phyloP scores from a whole-genome alignment of 2,888 invertebrate species.

The Catocala sponsa region DNA sequence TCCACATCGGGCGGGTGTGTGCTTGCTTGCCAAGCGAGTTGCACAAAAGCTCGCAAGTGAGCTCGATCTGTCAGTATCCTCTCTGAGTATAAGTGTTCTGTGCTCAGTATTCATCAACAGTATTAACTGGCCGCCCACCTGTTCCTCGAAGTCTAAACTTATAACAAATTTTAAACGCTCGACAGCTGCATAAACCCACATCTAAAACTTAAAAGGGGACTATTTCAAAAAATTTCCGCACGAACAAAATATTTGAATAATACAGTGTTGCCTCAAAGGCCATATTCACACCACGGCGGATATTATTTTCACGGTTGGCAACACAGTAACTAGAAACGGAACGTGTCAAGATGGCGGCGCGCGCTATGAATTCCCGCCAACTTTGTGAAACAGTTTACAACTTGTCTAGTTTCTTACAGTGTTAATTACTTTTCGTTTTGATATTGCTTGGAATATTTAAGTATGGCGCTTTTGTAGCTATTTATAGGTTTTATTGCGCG shows the following conservation, averaged over 20 bases:
- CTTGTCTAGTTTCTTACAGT: constrained; percentile 43
- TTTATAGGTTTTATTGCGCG: constrained; percentile 5
- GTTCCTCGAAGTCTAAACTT: no score
- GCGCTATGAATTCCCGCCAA: constrained; percentile 50
- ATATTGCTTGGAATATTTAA: constrained; percentile 39
- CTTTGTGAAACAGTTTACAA: constrained; percentile 46
- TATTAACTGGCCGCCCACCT: no score
- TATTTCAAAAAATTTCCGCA: constrained; percentile 50
- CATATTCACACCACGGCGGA: constrained; percentile 74
- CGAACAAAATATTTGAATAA: constrained; percentile 61
- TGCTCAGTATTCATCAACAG: no score
- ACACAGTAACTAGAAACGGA: constrained; percentile 77
- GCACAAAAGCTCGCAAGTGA: no score
- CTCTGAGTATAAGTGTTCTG: no score
- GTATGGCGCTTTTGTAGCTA: constrained; percentile 4
- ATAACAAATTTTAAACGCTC: constrained; percentile 11
- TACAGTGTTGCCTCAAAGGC: constrained; percentile 74
- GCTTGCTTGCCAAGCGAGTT: no score
- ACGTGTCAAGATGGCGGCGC: constrained; percentile 59
- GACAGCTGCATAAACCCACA: constrained; percentile 8
- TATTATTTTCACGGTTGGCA: constrained; percentile 83
- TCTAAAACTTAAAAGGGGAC: constrained; percentile 9
- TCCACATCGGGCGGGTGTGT: no score
- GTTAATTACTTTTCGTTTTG: constrained; percentile 53
- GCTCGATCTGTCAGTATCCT: no score